Conservation (phyloP, 2,888 invertebrate genomes). For the Gerris lacustris region DNA sequence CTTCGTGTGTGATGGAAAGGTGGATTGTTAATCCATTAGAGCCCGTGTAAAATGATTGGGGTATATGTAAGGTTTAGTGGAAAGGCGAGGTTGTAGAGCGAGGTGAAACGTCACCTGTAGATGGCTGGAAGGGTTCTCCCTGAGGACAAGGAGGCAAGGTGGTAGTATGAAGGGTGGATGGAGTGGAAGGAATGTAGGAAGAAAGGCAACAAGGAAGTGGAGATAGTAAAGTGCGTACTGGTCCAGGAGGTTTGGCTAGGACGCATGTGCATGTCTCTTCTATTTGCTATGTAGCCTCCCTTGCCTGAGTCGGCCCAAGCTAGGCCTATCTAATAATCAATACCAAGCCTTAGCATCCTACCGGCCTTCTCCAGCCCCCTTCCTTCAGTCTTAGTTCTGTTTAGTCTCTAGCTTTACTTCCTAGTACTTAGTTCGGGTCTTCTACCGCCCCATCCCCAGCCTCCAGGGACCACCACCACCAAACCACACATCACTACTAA, state of each 20-base stretch:
- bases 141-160: not conserved
- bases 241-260: not conserved
- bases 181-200: not conserved
- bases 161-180: not conserved
- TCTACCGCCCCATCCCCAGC: not conserved
- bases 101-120: not conserved
- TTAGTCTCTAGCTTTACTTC: conserved; percentile 1
- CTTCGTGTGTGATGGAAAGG: too few species aligned
- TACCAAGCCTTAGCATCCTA: not conserved
- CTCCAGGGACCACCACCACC: not conserved
- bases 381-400: not conserved
- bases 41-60: too few species aligned
- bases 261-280: not conserved
- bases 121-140: not conserved
- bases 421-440: not conserved
- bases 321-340: conserved; percentile 2
- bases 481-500: not conserved
- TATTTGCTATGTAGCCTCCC: conserved; percentile 1
- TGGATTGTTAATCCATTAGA: too few species aligned
- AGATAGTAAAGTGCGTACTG: too few species aligned
- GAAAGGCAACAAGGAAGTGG: not conserved
- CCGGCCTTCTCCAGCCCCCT: not conserved
- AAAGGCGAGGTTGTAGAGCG: too few species aligned
- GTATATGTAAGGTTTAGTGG: too few species aligned
- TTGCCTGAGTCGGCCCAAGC: not conserved